Evolutionary conservation across 2,888 invertebrate species (phyloP).

Genomic region (Pseudoips prasinana): DNA sequence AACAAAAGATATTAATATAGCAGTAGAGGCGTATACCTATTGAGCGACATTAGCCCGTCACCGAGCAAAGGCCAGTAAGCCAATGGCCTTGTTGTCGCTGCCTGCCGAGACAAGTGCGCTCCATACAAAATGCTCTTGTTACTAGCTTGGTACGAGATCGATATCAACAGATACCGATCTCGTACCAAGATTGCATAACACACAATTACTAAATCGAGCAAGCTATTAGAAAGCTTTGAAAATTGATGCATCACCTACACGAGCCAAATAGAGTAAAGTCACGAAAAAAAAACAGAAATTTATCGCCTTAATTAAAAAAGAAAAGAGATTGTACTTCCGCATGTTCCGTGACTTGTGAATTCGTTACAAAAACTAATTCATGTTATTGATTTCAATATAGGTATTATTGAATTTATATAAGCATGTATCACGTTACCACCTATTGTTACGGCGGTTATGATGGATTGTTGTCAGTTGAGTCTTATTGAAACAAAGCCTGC

Average conservation of each 20-base stretch:
- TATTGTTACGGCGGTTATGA: conserved; percentile 2
- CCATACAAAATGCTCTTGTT: conserved; percentile 9
- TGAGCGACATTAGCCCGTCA: conserved; percentile 65
- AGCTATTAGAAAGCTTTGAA: conserved; percentile 15
- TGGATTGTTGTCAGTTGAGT: too few relatives aligned
- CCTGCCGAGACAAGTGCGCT: conserved; percentile 63
- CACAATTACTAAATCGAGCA: conserved; percentile 1
- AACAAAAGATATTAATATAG: conserved; percentile 30
- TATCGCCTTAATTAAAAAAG: conserved; percentile 37
- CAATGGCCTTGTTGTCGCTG: conserved; percentile 55
- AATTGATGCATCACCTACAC: conserved; percentile 1
- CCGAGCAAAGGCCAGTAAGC: conserved; percentile 56
- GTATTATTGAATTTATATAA: conserved; percentile 30
- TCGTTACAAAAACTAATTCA: conserved; percentile 15
- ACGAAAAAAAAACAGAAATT: conserved; percentile 33
- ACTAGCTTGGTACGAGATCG: conserved; percentile 17
- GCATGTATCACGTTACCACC: conserved; percentile 16
- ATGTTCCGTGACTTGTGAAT: conserved; percentile 24
- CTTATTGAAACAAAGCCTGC: too few relatives aligned
- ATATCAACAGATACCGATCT: conserved; percentile 7
- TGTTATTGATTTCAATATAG: conserved; percentile 13
- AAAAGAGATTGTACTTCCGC: conserved; percentile 37
- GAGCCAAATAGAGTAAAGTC: conserved; percentile 15
- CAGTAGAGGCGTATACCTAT: conserved; percentile 23
- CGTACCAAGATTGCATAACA: too few relatives aligned